Conservation (phyloP, 1,140 invertebrate species). For the Hylaeus anthracinus region DNA sequence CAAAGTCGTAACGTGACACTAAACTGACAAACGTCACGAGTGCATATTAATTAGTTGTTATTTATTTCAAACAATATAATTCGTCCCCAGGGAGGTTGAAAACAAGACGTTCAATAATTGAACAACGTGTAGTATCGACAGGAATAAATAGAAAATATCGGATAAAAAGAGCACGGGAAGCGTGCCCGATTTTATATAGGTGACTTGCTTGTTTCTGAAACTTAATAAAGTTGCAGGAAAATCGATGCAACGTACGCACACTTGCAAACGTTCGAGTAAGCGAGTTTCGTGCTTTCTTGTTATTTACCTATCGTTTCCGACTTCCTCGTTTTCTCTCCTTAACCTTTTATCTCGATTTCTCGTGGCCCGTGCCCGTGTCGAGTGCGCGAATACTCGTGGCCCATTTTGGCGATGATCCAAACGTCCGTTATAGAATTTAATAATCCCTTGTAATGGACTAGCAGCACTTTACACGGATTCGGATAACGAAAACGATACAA, state of each 20-base stretch:
- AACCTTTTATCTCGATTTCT: conserved; percentile 27
- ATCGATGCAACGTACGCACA: background rate
- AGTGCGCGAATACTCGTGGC: background rate
- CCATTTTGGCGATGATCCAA: conserved; percentile 44
- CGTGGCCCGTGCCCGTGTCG: background rate
- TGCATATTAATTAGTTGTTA: too few relatives aligned
- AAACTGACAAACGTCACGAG: too few relatives aligned
- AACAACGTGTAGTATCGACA: too few relatives aligned
- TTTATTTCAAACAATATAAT: too few relatives aligned
- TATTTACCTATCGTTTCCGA: conserved; percentile 14
- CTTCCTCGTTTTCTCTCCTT: background rate
- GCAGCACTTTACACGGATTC: conserved; percentile 24
- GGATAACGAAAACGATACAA: conserved; percentile 29
- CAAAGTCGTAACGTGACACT: too few relatives aligned
- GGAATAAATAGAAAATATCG: background rate
- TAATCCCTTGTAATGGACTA: conserved; percentile 52
- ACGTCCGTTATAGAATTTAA: conserved; percentile 56
- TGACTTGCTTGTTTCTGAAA: background rate
- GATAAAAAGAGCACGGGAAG: background rate
- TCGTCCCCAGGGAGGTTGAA: too few relatives aligned
- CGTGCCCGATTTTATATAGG: background rate
- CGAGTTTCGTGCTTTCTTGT: background rate
- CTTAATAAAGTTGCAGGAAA: background rate
- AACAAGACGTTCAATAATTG: too few relatives aligned
- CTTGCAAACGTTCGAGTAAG: background rate